These are phyloP conservation scores for Oncorhynchus mykiss DNA, from an alignment of 2,113 vertebrate species.

Conservation along the genomic window DNA sequence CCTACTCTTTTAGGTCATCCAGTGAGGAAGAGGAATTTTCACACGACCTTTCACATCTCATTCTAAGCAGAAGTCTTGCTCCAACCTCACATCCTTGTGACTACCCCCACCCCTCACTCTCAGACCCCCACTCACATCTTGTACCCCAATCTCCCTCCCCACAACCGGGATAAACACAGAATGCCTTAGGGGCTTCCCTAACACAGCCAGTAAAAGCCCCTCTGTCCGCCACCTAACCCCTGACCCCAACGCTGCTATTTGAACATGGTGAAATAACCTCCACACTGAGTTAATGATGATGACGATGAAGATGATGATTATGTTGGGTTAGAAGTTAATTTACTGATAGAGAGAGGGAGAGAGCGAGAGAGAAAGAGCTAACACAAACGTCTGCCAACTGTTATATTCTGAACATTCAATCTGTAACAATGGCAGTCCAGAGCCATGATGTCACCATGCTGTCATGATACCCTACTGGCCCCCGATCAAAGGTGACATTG, in stretches of 20 bases:
- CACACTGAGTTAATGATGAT: constrained; percentile 14
- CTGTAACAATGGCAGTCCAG: not conserved
- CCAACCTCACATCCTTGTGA: not conserved
- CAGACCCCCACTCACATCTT: no score
- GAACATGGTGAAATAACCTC: not conserved
- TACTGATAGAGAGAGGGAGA: not conserved
- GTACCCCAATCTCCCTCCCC: not conserved
- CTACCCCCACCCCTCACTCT: not conserved
- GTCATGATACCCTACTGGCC: constrained; percentile 1
- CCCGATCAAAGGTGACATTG: constrained; percentile 14
- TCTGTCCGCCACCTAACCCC: not conserved
- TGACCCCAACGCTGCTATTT: not conserved
- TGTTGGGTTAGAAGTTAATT: not conserved
- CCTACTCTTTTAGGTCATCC: not conserved
- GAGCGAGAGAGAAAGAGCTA: not conserved
- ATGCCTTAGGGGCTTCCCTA: not conserved
- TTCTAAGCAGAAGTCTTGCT: not conserved
- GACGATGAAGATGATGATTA: not conserved
- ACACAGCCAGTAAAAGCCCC: not conserved
- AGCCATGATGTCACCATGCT: constrained; percentile 9
- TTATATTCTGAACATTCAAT: not conserved
- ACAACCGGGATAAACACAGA: not conserved
- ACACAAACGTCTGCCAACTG: not conserved
- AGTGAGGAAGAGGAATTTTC: not conserved
- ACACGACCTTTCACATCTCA: not conserved